Base-by-base conservation (phyloP, 1,140 invertebrate species). In the Trichomalopsis sarcophagae region DNA sequence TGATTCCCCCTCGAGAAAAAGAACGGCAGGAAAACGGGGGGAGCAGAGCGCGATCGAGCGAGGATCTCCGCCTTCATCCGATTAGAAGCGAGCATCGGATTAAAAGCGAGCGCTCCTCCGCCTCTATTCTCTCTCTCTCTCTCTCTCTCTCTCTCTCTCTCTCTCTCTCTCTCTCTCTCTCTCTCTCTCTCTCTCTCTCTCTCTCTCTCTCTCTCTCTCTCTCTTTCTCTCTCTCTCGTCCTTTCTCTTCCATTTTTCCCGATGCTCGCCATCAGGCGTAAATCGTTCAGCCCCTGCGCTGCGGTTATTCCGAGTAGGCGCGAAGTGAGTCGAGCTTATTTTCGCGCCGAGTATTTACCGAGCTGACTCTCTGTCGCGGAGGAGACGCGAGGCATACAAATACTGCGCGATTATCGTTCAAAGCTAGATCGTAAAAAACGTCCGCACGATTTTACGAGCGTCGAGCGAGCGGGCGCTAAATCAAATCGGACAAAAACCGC, bases 11-110 rank as follows among this genome's bases (percentile, higher is more conserved):
- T 27, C 10, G 21, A n/a, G 17, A n/a, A 27, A 68, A 27, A 68
- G 23, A 27, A 27, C 1, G 11, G 23, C 66, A 23, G 66, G 66
- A n/a, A 68, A 27, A 27, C 66, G 66, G 21, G 21, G 66, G 66
- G 23, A 68, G n/a, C 17, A 68, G n/a, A 23, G 62, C 1, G 14
- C 17, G 21, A n/a, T 23, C 66, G 21, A 68, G 9, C 21, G 73
- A 75, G 33, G 44, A 77, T 77, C 40, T 55, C 44, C 75, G 66
- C 78, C 62, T 80, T 80, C 62, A 69, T 80, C 62, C 62, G 78
- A 80, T 80, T 80, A 69, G 78, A 80, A 69, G 30, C 62, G 76
- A 27, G 78, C 78, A 66, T 17, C 62, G 10, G 62, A 69, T 80
- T 80, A 78, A 78, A 62, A 78, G 50, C 27, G 55, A 62, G 27